Conservation (phyloP, 2,888 invertebrate species). For the Geophilus truncorum region DNA sequence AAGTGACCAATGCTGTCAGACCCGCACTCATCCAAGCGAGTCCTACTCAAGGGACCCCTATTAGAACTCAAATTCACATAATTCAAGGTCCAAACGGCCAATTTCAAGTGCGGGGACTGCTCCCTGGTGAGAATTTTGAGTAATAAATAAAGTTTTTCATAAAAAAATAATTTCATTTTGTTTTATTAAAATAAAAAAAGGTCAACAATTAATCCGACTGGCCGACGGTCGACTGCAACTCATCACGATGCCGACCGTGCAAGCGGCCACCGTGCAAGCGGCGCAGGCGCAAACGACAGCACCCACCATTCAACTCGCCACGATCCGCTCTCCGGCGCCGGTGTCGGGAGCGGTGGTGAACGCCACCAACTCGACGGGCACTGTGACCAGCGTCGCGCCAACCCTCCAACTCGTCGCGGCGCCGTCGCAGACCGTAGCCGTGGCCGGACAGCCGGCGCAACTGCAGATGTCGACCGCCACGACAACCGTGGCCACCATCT, state of each 20-base stretch:
- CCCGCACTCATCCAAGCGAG: slow-evolving; percentile 37
- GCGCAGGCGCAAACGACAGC: slow-evolving; percentile 20
- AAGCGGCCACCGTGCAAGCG: slow-evolving; percentile 41
- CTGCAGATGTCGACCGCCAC: slow-evolving; percentile 30
- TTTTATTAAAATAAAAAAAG: too few species aligned
- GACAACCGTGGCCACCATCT: slow-evolving; percentile 36
- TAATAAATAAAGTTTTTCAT: background rate
- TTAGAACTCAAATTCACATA: slow-evolving; percentile 64
- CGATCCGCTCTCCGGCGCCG: slow-evolving; percentile 34
- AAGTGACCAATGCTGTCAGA: slow-evolving; percentile 36
- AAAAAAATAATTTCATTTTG: background rate
- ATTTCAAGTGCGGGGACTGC: slow-evolving; percentile 80
- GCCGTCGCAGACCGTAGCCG: slow-evolving; percentile 28
- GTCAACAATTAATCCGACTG: slow-evolving; percentile 84
- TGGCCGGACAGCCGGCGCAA: slow-evolving; percentile 25
- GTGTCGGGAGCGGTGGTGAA: slow-evolving; percentile 32
- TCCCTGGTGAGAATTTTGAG: slow-evolving; percentile 60
- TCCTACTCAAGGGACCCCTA: slow-evolving; percentile 36
- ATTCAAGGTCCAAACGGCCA: slow-evolving; percentile 85
- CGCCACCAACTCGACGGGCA: slow-evolving; percentile 31
- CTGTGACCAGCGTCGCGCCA: slow-evolving; percentile 35
- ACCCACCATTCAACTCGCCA: slow-evolving; percentile 38
- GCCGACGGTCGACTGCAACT: slow-evolving; percentile 90
- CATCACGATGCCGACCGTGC: slow-evolving; percentile 51
- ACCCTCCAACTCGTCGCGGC: slow-evolving; percentile 36